Percentiles rank a stretch among this genome's conserved stretches.
phyloP scores from a whole-genome alignment of 2,113 vertebrate genomes.

The Leptosomus discolor region DNA sequence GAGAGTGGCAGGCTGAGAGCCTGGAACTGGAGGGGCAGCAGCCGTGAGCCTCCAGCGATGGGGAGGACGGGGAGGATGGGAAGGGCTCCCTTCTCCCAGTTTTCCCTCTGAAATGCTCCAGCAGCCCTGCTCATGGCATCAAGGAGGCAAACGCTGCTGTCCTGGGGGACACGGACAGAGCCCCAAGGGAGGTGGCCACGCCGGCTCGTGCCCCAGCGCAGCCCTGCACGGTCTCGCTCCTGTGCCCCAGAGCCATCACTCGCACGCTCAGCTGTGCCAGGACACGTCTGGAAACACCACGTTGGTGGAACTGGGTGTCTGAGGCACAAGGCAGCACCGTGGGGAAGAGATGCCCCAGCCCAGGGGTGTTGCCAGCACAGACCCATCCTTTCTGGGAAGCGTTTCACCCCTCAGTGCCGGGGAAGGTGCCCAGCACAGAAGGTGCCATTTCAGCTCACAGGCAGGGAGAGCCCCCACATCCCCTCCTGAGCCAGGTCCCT shows the following conservation, averaged over 20 bases:
- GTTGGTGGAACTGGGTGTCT: accelerated
- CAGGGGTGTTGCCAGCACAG: neutral
- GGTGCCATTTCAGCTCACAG: neutral
- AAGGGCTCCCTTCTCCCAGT: accelerated
- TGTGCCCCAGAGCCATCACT: neutral
- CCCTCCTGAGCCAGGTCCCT: neutral
- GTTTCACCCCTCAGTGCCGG: neutral
- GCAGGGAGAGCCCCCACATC: neutral
- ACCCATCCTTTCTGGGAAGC: neutral
- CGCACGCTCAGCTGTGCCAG: accelerated
- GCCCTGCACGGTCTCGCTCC: neutral
- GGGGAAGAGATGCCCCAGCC: neutral
- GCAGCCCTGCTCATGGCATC: accelerated
- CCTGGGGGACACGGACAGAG: neutral
- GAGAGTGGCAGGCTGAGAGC: neutral
- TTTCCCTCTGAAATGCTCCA: neutral
- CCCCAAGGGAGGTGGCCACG: too few relatives aligned
- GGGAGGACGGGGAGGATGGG: neutral
- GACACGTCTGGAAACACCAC: accelerated
- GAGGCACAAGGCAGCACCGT: neutral
- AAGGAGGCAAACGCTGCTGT: accelerated
- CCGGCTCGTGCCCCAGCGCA: accelerated
- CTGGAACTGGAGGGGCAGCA: neutral
- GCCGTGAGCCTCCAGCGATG: neutral
- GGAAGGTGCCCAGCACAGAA: neutral